Evolutionary conservation across 2,113 vertebrate species (phyloP).

Genomic region (human (Homo sapiens)): DNA sequence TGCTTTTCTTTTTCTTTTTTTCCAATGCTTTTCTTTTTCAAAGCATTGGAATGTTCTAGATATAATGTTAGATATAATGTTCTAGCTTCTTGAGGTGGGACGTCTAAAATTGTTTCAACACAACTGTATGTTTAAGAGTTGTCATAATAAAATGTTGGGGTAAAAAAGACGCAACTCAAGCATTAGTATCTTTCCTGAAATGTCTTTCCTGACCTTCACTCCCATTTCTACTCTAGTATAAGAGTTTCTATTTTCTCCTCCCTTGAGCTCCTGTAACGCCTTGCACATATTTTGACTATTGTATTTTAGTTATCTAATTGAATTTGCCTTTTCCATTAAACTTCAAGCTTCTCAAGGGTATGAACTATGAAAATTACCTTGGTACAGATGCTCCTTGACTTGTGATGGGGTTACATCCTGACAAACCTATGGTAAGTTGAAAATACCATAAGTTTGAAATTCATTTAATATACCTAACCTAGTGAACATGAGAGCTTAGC

Average conservation of each 20-base stretch:
- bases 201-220: background rate
- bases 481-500: too few species aligned
- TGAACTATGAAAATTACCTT: background rate
- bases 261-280: background rate
- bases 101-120: background rate
- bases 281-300: background rate
- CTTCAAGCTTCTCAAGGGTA: background rate
- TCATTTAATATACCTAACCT: too few species aligned
- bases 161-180: background rate
- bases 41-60: too few species aligned
- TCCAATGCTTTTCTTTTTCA: too few species aligned
- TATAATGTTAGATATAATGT: too few species aligned
- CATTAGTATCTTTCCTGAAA: background rate
- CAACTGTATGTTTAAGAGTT: background rate
- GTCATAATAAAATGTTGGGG: background rate
- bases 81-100: background rate
- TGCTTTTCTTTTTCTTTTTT: too few species aligned
- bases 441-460: too few species aligned
- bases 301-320: background rate
- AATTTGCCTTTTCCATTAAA: background rate
- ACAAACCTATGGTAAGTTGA: too few species aligned
- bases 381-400: too few species aligned
- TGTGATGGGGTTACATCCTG: too few species aligned
- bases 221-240: background rate
- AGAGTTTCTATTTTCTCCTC: background rate